Base-by-base conservation (phyloP, 1,140 invertebrate genomes). In the Calosoma granatense region DNA sequence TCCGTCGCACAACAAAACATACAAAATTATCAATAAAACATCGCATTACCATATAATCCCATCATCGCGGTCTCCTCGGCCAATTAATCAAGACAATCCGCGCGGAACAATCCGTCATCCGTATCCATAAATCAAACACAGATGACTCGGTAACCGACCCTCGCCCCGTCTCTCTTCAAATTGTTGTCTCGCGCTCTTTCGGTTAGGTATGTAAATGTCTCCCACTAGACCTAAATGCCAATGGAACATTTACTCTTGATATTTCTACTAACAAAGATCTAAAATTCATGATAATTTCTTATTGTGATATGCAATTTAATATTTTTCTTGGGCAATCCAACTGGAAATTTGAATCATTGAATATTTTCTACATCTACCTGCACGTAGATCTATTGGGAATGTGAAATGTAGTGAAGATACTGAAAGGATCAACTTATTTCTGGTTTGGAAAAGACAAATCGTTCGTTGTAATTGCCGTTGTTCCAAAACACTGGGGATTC, bases 31-130 rank as follows among this genome's bases (percentile, higher is more conserved):
- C 41, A 47, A 47, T 47, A 47, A 47, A 12, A 6, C 17, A 47
- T 12, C 15, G 41, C 17, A 47, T 47, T 47, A 47, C 9, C 41
- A 47, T 47, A 47, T 47, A 47, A 47, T 47, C 41, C 41, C 15
- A 47, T 47, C 41, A 47, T 12, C 41, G 15, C 41, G 41, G 41
- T 17, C 15, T 47, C 17, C 17, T 9, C 41, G 41, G 3, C 6
- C 41, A 47, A 47, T 47, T 47, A 47, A 47, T 47, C 41, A 47
- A 12, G 41, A 47, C 41, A 47, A 47, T 47, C 41, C 41, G 41
- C 4, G 15, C 17, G 41, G 41, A 47, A 47, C 41, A 47, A 47
- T 47, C 41, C 41, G 41, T 47, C 41, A 47, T 47, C 41, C 15
- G 15, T 17, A 47, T 47, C 41, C 41, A 47, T 47, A 47, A 47